phyloP scores from a whole-genome alignment of 2,113 vertebrate species.

The Uria aalge region DNA sequence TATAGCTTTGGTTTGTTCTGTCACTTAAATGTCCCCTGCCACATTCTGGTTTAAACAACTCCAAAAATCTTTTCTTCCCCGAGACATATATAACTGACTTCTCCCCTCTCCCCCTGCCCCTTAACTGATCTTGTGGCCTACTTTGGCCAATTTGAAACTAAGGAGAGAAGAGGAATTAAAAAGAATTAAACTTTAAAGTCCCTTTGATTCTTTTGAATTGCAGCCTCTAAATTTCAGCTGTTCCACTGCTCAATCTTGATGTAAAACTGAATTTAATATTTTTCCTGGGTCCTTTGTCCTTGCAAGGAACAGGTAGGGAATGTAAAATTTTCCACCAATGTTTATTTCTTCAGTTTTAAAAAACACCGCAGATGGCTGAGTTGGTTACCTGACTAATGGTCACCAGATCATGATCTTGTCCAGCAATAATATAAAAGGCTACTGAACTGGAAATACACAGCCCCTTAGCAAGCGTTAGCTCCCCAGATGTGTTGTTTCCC shows the following conservation, averaged over 20 bases:
- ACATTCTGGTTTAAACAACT: neutral
- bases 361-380: neutral
- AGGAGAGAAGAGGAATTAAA: neutral
- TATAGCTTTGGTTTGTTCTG: neutral
- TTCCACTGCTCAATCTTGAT: neutral
- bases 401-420: neutral
- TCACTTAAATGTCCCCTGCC: neutral
- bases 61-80: neutral
- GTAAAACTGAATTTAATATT: neutral
- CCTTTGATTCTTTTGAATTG: neutral
- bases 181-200: neutral
- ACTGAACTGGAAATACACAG: neutral
- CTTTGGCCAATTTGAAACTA: neutral
- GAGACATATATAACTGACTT: accelerated
- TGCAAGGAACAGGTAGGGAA: neutral
- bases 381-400: neutral
- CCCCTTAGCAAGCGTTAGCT: neutral
- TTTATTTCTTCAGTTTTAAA: neutral
- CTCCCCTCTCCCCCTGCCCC: neutral
- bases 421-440: neutral
- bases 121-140: neutral
- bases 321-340: neutral
- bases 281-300: neutral
- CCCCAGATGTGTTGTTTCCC: neutral
- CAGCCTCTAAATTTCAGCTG: neutral